Conservation (phyloP, 2,888 invertebrate species). For the Sminthurinus aureus region DNA sequence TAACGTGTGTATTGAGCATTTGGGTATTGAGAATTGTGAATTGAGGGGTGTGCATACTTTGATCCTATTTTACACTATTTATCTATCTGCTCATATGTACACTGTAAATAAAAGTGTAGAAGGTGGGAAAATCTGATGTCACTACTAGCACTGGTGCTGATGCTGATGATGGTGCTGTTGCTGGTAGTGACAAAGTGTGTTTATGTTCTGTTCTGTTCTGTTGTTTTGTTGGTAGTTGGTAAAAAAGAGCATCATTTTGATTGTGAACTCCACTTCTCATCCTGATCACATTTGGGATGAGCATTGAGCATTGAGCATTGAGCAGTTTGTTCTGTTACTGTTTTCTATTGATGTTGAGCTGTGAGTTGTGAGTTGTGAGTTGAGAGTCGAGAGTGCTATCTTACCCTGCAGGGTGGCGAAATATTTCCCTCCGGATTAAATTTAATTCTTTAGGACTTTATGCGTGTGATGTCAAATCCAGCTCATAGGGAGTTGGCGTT, state of each 20-base stretch:
- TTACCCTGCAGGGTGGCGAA: slow-evolving; percentile 59
- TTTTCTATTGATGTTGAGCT: background rate
- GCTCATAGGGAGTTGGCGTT: slow-evolving; percentile 28
- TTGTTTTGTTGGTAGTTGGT: background rate
- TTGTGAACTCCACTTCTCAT: background rate
- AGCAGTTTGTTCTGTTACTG: slow-evolving; percentile 23
- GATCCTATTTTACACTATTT: too few species aligned
- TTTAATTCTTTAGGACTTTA: slow-evolving; percentile 58
- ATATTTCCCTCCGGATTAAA: slow-evolving; percentile 60
- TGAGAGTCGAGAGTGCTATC: slow-evolving; percentile 45
- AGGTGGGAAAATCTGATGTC: background rate
- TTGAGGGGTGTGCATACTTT: too few species aligned
- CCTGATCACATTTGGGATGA: slow-evolving; percentile 27
- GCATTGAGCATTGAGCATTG: too few species aligned
- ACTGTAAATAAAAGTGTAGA: background rate
- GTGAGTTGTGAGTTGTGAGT: background rate
- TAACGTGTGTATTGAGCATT: too few species aligned
- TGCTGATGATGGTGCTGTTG: background rate
- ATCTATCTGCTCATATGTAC: background rate
- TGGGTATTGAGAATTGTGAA: too few species aligned
- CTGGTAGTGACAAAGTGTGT: background rate
- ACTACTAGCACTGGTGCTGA: background rate
- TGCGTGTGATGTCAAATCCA: slow-evolving; percentile 41
- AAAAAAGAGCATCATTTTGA: slow-evolving; percentile 12
- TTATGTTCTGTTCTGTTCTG: background rate